Base-by-base conservation (phyloP, 2,888 invertebrate species). In the Andrena minutula region DNA sequence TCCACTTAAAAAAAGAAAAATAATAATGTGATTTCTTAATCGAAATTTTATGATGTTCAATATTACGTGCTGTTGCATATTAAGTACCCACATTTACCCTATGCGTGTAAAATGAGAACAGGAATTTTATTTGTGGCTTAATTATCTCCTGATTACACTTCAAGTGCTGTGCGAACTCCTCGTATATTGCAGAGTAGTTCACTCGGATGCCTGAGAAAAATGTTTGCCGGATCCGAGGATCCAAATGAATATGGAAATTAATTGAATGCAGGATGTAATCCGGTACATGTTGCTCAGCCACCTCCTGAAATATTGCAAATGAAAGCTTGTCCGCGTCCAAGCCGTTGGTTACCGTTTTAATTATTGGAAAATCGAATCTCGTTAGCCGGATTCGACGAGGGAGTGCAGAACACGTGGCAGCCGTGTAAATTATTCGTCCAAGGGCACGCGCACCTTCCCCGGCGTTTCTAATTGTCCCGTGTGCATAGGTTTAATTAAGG, bases 401-500 rank as follows among this genome's bases (percentile, higher is more conserved):
- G 58, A 1, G 10, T 7, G 26, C 35, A 32, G 47, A 73, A 65
- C 58, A 35, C 58, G 23, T 35, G 20, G 20, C 8, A 41, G 8
- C 3, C 1, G 16, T 23, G 73, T 76, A 72, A 85, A 79, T 86
- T 81, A 76, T 82, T 82, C 70, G 70, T 23, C 68, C 58, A 73
- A 76, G 79, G 65, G 26, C 60, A 16, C 65, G 68, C 53, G 58
- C 63, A 47, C 56, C 53, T 66, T 60, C 28, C 41, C 64, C 32
- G 70, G 75, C 58, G 75, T 85, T 83, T 79, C 78, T 87, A 89
- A 89, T 89, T 89, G 86, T 86, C 75, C 83, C 79, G 78, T 87
- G 84, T 87, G 86, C 88, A 83, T 85, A 86, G 86, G 86, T 88
- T 91, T 92, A 90, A 90, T 92, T 90, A 91, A 90, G 86, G 88